A percentile compares a stretch with the other conserved stretches of the same genome.
Evolutionary conservation across 2,113 vertebrate species (phyloP).

Genomic region (Phoenicopterus ruber): DNA sequence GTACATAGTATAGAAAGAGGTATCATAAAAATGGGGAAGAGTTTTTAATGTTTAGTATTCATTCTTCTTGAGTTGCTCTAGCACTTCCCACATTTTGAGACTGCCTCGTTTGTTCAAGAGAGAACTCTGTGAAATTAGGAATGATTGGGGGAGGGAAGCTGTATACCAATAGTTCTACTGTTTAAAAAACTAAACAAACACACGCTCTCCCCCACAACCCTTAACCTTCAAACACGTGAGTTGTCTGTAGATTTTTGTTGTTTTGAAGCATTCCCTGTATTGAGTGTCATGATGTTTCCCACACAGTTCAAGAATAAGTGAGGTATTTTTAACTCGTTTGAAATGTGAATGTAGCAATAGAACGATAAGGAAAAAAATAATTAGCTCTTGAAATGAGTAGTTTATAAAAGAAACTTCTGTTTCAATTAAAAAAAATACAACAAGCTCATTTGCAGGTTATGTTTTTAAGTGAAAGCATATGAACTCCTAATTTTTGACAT

Average conservation of each 20-base stretch:
- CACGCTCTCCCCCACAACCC: background rate
- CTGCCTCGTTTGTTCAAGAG: background rate
- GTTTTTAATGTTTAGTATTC: background rate
- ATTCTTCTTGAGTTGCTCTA: background rate
- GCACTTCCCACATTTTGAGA: background rate
- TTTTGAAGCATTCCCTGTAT: background rate
- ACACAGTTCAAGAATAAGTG: background rate
- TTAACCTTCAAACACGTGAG: background rate
- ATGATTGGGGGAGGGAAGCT: fast-evolving
- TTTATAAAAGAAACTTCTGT: background rate
- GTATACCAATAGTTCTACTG: background rate
- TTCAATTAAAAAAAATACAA: background rate
- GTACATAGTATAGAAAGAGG: background rate
- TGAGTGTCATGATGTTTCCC: background rate
- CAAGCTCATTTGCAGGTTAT: background rate
- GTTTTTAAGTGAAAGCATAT: background rate
- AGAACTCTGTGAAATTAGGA: background rate
- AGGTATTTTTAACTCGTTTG: background rate
- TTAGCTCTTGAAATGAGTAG: background rate
- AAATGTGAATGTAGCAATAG: background rate
- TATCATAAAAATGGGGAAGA: background rate
- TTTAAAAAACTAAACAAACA: background rate
- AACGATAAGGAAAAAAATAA: background rate
- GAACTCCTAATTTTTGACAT: background rate
- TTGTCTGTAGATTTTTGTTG: background rate